Evolutionary conservation across 2,797 vertebrate species (phyloP).

Genomic region (Diglossa cyanea): DNA sequence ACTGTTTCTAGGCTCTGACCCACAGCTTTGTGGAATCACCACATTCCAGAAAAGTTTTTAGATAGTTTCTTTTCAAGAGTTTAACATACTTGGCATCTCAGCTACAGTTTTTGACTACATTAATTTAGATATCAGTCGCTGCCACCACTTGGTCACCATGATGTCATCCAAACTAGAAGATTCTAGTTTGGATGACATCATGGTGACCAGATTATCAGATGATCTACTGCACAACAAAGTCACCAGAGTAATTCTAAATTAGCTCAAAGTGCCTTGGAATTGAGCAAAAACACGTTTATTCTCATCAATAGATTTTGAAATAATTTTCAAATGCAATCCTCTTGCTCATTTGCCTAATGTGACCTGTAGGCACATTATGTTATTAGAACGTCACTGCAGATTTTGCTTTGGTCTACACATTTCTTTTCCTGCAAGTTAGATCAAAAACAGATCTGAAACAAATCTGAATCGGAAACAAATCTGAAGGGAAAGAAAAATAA

Average conservation of each 20-base stretch:
- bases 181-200: too few relatives aligned
- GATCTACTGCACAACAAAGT: background rate
- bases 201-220: background rate
- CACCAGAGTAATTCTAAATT: background rate
- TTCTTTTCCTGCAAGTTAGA: background rate
- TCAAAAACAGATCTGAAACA: background rate
- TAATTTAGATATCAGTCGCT: background rate
- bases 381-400: background rate
- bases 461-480: background rate
- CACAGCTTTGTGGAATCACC: background rate
- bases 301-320: background rate
- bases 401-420: background rate
- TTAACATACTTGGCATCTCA: background rate
- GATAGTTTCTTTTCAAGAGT: background rate
- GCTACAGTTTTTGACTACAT: background rate
- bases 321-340: background rate
- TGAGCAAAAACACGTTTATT: background rate
- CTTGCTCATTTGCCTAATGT: background rate
- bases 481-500: background rate
- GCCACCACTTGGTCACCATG: background rate
- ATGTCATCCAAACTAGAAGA: background rate
- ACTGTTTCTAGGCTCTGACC: background rate
- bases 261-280: background rate
- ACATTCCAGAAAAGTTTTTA: background rate
- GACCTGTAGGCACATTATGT: background rate